Conservation (phyloP, 2,888 invertebrate species). For the Polietes domitor region DNA sequence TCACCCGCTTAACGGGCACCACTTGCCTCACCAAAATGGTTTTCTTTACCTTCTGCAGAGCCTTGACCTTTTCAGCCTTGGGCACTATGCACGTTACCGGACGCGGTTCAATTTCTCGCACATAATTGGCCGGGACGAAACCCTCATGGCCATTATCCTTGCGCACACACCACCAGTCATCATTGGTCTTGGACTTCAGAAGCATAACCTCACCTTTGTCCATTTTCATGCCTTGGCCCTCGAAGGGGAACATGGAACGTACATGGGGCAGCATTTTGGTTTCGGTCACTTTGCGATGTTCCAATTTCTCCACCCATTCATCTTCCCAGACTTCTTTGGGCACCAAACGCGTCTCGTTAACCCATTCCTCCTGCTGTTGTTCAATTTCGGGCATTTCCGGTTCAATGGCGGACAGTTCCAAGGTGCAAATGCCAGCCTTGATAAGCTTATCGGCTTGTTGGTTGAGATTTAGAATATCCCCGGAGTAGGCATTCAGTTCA, state of each 20-base stretch:
- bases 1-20: conserved; percentile 88
- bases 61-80: conserved; percentile 91
- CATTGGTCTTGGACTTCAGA: conserved; percentile 95
- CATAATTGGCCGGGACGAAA: conserved; percentile 98
- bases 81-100: conserved; percentile 91
- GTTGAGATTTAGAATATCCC: conserved; percentile 91
- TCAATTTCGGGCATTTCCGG: conserved; percentile 84
- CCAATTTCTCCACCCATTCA: conserved; percentile 91
- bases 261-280: conserved; percentile 94
- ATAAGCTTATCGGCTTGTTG: conserved; percentile 89
- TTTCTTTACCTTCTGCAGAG: conserved; percentile 93
- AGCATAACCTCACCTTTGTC: conserved; percentile 95
- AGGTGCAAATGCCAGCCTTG: conserved; percentile 86
- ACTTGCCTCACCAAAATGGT: conserved; percentile 93
- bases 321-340: conserved; percentile 97
- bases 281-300: conserved; percentile 92
- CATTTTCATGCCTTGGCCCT: conserved; percentile 95
- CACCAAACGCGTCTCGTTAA: conserved; percentile 90
- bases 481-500: conserved; percentile 93
- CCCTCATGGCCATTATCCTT: conserved; percentile 96
- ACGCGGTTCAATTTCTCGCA: conserved; percentile 94
- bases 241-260: conserved; percentile 93
- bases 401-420: conserved; percentile 82
- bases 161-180: conserved; percentile 99
- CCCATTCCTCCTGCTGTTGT: conserved; percentile 89